Base-by-base conservation (phyloP, 2,113 vertebrate species). In the Panurus biarmicus region DNA sequence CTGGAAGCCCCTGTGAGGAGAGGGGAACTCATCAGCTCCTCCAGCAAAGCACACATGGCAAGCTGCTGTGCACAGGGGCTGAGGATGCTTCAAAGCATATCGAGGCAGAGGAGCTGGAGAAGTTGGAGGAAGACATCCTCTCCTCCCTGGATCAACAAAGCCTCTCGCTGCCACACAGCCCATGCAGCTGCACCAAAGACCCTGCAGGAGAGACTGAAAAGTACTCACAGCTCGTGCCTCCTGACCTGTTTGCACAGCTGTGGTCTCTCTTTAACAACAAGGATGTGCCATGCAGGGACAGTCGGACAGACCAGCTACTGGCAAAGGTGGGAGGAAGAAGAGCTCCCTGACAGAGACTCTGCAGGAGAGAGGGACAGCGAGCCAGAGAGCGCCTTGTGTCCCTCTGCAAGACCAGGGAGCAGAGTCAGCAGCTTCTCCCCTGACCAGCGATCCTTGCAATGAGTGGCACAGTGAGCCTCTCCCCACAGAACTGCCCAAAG, bases 31-130 rank as follows among this genome's bases (percentile, higher is more conserved):
- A 42, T 24, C 21, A 31, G 17, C 8, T 19, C 7, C 13, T 13
- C 0, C 1, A 66, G 26, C 5, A 38, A 38, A 56, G 9, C 1
- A 5, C 24, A 7, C 1, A 0, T 3, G 6, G 29, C 35, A 40
- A 47, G 12, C 11, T n/a, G 44, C 5, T 48, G 53, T 22, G 53
- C 44, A n/a, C 2, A 0, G 28, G 14, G 11, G 7, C 12, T 33
- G 35, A 58, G 29, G 29, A 40, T 40, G 44, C 64, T 40, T 40
- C 14, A 5, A 38, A n/a, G 44, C 23, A n/a, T 18, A 40, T 48
- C 0, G 3, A 50, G 9, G 44, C 7, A 48, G 35, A 48, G 35
- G 53, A 81, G 23, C 28, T 80, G 42, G 42, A 38, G 11, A 38
- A 58, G 42, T 26, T 69, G 23, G 35, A 81, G 29, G 42, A 69